Percentiles rank a stretch among this genome's conserved stretches.
Evolutionary conservation across 2,113 vertebrate genomes (phyloP).

Genomic region (Psittacus erithacus): DNA sequence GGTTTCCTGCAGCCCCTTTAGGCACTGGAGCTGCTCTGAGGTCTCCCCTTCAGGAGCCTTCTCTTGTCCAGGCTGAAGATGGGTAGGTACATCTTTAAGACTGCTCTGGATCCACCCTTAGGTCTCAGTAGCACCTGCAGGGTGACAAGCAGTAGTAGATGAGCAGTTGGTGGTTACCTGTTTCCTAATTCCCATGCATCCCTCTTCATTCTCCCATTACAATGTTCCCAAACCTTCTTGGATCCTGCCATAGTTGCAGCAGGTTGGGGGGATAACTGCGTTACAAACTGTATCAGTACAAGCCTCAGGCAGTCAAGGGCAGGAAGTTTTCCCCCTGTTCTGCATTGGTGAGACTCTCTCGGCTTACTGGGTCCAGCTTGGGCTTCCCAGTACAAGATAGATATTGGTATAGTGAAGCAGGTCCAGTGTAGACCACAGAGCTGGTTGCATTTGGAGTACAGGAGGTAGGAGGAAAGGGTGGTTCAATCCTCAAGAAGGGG

Average conservation of each 20-base stretch:
- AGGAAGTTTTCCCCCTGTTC: not conserved
- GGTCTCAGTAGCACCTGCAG: not conserved
- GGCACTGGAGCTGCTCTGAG: too few relatives aligned
- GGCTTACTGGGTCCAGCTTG: not conserved
- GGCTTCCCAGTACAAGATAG: not conserved
- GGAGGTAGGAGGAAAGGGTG: rapidly evolving
- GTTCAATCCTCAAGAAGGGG: not conserved
- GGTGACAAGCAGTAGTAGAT: not conserved
- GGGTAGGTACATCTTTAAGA: not conserved
- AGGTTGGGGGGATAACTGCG: too few relatives aligned
- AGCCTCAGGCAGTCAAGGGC: not conserved
- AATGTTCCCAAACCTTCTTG: not conserved
- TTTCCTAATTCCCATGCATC: not conserved
- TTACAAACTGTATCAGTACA: too few relatives aligned
- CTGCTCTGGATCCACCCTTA: not conserved
- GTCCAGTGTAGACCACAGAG: not conserved
- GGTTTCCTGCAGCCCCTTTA: too few relatives aligned
- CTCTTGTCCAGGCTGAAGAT: too few relatives aligned
- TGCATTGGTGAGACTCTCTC: not conserved
- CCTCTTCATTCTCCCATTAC: not conserved
- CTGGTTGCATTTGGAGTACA: not conserved
- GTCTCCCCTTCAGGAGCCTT: too few relatives aligned
- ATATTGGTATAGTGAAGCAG: not conserved
- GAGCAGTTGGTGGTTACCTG: not conserved
- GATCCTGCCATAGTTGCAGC: not conserved